Evolutionary conservation across 2,113 vertebrate genomes (phyloP).

Genomic region (Cervus canadensis): DNA sequence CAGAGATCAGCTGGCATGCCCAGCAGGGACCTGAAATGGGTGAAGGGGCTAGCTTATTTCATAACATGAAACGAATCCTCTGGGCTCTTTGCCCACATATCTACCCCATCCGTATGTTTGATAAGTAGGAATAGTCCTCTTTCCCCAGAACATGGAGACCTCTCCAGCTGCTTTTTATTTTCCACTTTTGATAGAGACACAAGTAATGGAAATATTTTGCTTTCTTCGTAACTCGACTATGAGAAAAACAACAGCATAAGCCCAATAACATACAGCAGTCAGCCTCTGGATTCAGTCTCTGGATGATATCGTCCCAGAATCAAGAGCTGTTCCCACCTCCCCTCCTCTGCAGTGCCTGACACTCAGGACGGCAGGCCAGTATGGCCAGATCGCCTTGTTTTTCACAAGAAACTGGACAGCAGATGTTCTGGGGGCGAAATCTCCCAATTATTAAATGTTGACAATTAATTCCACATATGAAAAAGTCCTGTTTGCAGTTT

Average conservation of each 20-base stretch:
- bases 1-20: neutral
- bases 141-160: neutral
- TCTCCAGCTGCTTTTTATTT: neutral
- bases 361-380: neutral
- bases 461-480: too few species aligned
- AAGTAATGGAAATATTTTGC: neutral
- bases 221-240: neutral
- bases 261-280: accelerated
- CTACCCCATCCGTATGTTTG: too few species aligned
- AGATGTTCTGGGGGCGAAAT: neutral
- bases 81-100: neutral
- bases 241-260: neutral
- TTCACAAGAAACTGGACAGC: neutral
- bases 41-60: neutral
- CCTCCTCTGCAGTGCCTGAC: neutral
- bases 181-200: neutral
- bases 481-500: neutral
- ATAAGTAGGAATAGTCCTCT: neutral
- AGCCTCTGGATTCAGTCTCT: neutral
- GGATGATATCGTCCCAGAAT: accelerated
- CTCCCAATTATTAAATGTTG: neutral
- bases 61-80: too few species aligned
- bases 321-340: too few species aligned
- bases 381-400: accelerated
- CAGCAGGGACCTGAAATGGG: neutral